Evolutionary conservation across 2,113 vertebrate genomes (phyloP), one percentile per base, ranked within the genome.

Genomic region (Nipponia nippon): DNA sequence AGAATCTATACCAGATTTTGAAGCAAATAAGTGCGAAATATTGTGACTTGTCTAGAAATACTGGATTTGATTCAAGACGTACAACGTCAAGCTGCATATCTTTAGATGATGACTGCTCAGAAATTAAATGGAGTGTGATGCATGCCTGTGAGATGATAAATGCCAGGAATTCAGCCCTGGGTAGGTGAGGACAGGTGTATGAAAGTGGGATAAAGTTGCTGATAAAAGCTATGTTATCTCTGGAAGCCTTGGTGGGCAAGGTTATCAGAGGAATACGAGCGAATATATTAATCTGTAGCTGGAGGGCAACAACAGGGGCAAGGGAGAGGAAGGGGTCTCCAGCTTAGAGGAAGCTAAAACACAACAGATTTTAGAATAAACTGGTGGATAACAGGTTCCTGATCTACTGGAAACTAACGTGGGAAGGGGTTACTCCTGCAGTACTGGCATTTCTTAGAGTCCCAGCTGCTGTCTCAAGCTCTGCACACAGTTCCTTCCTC

Each of bases 41-140:
- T n/a, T 82, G 27, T 19, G 4, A 22, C 61, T 78, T 95, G 47
- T 78, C 61, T 89, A 69, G 80, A 87, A 87, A 78, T 81, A 81
- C 34, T 65, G 72, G 16, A 62, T 93, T 95, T 93, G 77, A 84
- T 87, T 92, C 69, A 78, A 96, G 89, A 79, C 9, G 15, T 52
- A 86, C 13, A 65, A 79, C 69, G 76, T 38, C 1, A 3, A 95
- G 53, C 80, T 89, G 83, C 55, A 7, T 93, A 78, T 89, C 83
- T 96, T 91, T 72, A 92, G 92, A 71, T 71, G 58, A 92, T 83
- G 72, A 69, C 83, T 92, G 56, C 44, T 91, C 67, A 92, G 83
- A 95, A 91, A 93, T 94, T 83, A 93, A 72, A 91, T 89, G 83
- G 72, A 92, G 49, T 95, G 96, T 92, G 72, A 84, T 95, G 69